Evolutionary conservation across 2,113 vertebrate species (phyloP).

Genomic region (Nettapus auritus): DNA sequence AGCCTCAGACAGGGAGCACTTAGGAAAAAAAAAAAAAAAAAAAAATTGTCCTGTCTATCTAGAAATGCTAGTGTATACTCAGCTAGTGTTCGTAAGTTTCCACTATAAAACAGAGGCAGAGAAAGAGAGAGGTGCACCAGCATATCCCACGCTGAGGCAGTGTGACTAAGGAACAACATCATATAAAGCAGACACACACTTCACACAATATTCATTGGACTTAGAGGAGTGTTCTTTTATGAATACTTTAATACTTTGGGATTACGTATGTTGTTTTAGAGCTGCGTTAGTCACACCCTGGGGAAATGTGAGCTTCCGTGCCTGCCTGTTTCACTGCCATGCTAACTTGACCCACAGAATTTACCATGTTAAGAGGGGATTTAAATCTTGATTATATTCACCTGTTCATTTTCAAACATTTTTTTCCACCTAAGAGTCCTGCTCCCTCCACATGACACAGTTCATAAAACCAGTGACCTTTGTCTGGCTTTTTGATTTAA

Average conservation of each 20-base stretch:
- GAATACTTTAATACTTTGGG: slow-evolving; percentile 37
- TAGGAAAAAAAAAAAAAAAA: background rate
- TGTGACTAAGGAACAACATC: background rate
- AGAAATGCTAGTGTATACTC: background rate
- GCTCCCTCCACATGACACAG: background rate
- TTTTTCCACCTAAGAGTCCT: background rate
- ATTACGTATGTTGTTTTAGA: slow-evolving; percentile 51
- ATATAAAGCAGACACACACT: background rate
- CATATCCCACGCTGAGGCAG: background rate
- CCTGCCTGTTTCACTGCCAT: background rate
- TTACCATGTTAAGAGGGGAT: slow-evolving; percentile 43
- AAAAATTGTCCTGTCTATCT: background rate
- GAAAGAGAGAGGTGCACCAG: background rate
- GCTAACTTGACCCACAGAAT: slow-evolving; percentile 1
- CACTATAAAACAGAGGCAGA: background rate
- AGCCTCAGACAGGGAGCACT: background rate
- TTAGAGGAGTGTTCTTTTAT: slow-evolving; percentile 38
- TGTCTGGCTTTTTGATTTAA: slow-evolving; percentile 31
- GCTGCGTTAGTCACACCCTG: slow-evolving; percentile 33
- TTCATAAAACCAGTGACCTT: slow-evolving; percentile 55
- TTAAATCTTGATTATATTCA: slow-evolving; percentile 59
- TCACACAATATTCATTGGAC: slow-evolving; percentile 1
- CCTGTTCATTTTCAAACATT: background rate
- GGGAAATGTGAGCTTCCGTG: slow-evolving; percentile 42
- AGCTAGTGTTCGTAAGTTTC: background rate